Evolutionary conservation across 1,140 invertebrate genomes (phyloP).

Genomic region (Nasonia longicornis): DNA sequence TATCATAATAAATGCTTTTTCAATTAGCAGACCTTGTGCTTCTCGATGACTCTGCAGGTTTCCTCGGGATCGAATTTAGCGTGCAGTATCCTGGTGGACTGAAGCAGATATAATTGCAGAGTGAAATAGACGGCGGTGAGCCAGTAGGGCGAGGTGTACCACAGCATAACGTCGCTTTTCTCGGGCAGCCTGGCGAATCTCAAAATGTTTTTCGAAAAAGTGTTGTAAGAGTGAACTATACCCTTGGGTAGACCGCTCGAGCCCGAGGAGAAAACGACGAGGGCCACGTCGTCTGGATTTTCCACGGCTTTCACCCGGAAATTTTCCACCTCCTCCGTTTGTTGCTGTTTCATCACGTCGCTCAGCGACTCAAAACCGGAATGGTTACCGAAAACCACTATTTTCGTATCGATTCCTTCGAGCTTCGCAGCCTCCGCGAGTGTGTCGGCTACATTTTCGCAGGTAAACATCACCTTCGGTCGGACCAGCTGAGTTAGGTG

Average conservation of each 20-base stretch:
- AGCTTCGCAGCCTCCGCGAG: conserved; percentile 24
- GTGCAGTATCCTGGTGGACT: conserved; percentile 30
- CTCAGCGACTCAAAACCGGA: conserved; percentile 1
- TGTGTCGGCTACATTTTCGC: neutral
- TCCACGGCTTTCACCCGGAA: neutral
- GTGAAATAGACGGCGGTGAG: neutral
- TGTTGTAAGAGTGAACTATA: conserved; percentile 24
- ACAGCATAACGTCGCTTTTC: conserved; percentile 17
- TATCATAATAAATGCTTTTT: too few relatives aligned
- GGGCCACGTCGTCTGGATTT: neutral
- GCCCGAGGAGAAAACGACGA: conserved; percentile 37
- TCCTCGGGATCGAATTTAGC: conserved; percentile 31
- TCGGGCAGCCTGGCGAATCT: neutral
- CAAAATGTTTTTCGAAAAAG: conserved; percentile 18
- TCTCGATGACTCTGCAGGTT: conserved; percentile 39
- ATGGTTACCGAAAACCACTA: conserved; percentile 18
- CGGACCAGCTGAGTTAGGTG: conserved; percentile 18
- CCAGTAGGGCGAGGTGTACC: conserved; percentile 33
- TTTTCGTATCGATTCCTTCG: conserved; percentile 22
- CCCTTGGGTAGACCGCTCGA: conserved; percentile 24
- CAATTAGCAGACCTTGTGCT: conserved; percentile 30
- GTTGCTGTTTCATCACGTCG: conserved; percentile 17
- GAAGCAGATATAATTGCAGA: neutral
- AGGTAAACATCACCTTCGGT: conserved; percentile 37
- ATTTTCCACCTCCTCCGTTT: neutral